A percentile compares a stretch with the other conserved stretches of the same genome.
phyloP scores from a whole-genome alignment of 2,113 vertebrate genomes.

The Oophaga pumilio region DNA sequence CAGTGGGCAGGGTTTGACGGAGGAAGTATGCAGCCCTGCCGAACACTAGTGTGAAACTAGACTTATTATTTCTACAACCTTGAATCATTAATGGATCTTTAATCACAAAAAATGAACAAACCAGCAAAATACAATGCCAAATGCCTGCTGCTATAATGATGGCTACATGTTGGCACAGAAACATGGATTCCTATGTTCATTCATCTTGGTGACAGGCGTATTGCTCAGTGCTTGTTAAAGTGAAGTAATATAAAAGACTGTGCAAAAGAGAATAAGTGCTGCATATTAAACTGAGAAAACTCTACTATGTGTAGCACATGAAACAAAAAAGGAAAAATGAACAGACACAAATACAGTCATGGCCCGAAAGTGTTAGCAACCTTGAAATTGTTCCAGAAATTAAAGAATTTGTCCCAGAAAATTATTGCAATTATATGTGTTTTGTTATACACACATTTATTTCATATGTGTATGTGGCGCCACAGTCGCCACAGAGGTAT shows the following conservation, averaged over 20 bases:
- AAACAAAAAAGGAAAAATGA: background rate
- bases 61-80: slow-evolving; percentile 15
- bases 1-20: too few species aligned
- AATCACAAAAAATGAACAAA: slow-evolving; percentile 36
- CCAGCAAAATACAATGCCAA: slow-evolving; percentile 47
- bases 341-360: background rate
- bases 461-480: too few species aligned
- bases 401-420: too few species aligned
- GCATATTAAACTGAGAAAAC: background rate
- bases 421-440: too few species aligned
- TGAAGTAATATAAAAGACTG: slow-evolving; percentile 6
- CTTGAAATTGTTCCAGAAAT: too few species aligned
- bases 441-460: too few species aligned
- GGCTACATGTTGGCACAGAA: slow-evolving; percentile 50
- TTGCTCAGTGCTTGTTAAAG: slow-evolving; percentile 18
- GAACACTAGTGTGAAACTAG: too few species aligned
- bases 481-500: too few species aligned
- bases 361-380: too few species aligned
- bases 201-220: slow-evolving; percentile 39
- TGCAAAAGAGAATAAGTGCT: background rate
- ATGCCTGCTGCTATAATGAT: slow-evolving; percentile 45
- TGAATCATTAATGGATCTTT: background rate
- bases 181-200: slow-evolving; percentile 21
- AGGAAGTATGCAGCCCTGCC: too few species aligned
- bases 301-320: background rate